Conservation (phyloP, 2,888 invertebrate genomes). For the Drosophila prolongata region DNA sequence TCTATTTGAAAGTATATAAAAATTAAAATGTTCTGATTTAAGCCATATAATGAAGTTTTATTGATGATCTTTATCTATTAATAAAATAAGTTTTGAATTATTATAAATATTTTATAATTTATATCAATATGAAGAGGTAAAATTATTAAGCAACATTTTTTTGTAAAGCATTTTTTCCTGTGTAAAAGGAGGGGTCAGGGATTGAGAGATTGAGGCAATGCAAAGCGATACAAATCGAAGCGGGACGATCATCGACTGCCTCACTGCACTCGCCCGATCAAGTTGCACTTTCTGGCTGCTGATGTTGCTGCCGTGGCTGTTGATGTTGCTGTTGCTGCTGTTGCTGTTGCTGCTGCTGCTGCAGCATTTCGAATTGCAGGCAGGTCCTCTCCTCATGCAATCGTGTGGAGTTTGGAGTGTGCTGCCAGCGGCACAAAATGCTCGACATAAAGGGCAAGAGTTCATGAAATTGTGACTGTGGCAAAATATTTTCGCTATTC, state of each 20-base stretch:
- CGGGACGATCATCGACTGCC: conserved; percentile 63
- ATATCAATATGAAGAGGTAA: too few relatives aligned
- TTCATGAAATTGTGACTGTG: conserved; percentile 75
- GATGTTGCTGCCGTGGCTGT: conserved; percentile 19
- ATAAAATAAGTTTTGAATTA: too few relatives aligned
- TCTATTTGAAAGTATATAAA: too few relatives aligned
- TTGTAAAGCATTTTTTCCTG: neutral
- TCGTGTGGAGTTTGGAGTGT: conserved; percentile 39
- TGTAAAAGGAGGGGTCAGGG: conserved; percentile 17
- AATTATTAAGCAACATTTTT: neutral
- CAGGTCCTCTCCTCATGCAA: conserved; percentile 44
- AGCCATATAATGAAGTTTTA: too few relatives aligned
- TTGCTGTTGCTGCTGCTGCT: conserved; percentile 1
- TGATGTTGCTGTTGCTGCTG: conserved; percentile 14
- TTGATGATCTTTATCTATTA: too few relatives aligned
- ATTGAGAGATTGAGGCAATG: conserved; percentile 43
- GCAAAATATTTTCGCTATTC: conserved; percentile 55
- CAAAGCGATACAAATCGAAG: conserved; percentile 73
- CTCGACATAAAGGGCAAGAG: conserved; percentile 78
- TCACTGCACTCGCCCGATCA: conserved; percentile 52
- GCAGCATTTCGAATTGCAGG: conserved; percentile 64
- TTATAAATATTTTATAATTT: too few relatives aligned
- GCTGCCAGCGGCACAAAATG: conserved; percentile 66
- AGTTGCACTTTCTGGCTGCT: conserved; percentile 69
- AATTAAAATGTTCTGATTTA: too few relatives aligned